These are phyloP conservation scores for Pterocles orientalis DNA, from an alignment of 2,113 vertebrate species.

Conservation along the genomic window DNA sequence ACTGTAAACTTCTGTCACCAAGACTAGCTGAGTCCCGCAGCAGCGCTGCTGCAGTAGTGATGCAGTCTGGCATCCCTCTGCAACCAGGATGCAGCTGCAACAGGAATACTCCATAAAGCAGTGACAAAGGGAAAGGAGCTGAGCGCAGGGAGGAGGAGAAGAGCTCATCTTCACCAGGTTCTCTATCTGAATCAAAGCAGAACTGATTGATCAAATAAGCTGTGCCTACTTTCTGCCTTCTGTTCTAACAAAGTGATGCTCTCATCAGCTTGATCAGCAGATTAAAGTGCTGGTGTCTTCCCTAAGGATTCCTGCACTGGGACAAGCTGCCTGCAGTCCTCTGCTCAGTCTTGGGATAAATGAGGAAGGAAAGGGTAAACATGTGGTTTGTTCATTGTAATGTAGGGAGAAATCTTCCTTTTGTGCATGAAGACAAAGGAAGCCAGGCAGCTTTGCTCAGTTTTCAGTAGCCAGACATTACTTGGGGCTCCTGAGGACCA, in stretches of 20 bases:
- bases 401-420: accelerated
- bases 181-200: neutral
- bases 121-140: neutral
- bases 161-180: neutral
- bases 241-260: neutral
- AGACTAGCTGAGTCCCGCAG: neutral
- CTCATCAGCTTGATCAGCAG: conserved; percentile 37
- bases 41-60: neutral
- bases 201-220: neutral
- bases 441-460: neutral
- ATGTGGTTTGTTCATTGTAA: neutral
- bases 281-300: conserved; percentile 61
- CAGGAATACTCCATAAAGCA: accelerated
- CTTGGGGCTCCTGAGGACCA: neutral
- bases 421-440: neutral
- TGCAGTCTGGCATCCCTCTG: neutral
- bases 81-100: neutral
- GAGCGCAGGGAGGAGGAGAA: neutral
- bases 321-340: neutral
- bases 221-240: neutral
- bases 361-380: neutral
- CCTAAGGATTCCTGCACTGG: conserved; percentile 38
- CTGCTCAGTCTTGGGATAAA: neutral
- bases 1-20: accelerated
- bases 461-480: neutral